phyloP scores from a whole-genome alignment of 2,797 vertebrate species.

The Parambassis ranga region DNA sequence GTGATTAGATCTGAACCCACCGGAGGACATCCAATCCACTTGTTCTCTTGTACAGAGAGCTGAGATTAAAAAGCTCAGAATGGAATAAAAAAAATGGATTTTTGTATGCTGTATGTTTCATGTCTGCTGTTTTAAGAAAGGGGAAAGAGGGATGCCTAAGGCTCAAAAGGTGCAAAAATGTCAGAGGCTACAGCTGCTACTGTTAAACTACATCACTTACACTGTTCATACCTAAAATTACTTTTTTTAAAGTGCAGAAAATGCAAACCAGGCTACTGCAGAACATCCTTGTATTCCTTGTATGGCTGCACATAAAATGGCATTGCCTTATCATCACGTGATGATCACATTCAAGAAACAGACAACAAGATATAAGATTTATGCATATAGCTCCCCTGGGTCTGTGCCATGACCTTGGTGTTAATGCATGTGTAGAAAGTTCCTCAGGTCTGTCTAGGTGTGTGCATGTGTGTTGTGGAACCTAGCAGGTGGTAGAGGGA shows the following conservation, averaged over 20 bases:
- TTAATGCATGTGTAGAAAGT: conserved; percentile 3
- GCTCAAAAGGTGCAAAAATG: conserved; percentile 7
- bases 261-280: neutral
- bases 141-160: conserved; percentile 6
- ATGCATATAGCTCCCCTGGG: neutral
- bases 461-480: neutral
- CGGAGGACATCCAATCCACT: conserved; percentile 53
- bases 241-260: conserved; percentile 20
- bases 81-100: conserved; percentile 24
- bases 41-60: conserved; percentile 40
- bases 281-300: conserved; percentile 11
- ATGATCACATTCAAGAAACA: too few species aligned
- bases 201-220: conserved; percentile 17
- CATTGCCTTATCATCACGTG: neutral
- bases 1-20: conserved; percentile 66
- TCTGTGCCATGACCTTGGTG: conserved; percentile 8
- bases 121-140: conserved; percentile 28
- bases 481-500: neutral
- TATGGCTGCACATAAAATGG: neutral
- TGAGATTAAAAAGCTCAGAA: conserved; percentile 49
- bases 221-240: neutral
- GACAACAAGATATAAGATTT: neutral
- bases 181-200: conserved; percentile 1
- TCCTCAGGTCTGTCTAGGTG: neutral
- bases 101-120: conserved; percentile 30